Base-by-base conservation (phyloP, 1,140 invertebrate species). In the Hesperophylax magnus region DNA sequence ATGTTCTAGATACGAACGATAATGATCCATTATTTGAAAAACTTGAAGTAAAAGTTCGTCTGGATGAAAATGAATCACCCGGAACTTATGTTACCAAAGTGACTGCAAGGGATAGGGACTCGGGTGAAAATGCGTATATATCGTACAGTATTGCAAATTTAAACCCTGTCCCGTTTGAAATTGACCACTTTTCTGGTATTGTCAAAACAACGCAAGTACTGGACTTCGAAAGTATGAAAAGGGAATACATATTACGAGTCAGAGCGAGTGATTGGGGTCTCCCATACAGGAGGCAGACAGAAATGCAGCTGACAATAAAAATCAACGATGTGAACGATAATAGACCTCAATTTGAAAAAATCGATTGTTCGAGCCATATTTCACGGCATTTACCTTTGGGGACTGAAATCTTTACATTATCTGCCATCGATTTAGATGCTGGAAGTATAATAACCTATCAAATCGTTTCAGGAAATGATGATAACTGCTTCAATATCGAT, bases 71-170 rank as follows among this genome's bases (percentile, higher is more conserved):
- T 87, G 93, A 97, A 88, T 93, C 95, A 0, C 90, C 93, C 7
- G 96, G 96, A 1, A 93, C 94, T 1, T 92, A 92, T 15, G 95
- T 98, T 2, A 92, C 93, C 3, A 95, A 93, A 83, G 93, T 97
- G 0, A 91, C 91, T 39, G 97, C 96, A 0, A 92, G 91, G 75
- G 97, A 98, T 87, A 91, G 88, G 18, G 97, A 98, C 87, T 93
- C 93, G 11, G 96, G 95, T 2, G 96, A 97, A 85, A 98, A 98
- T 88, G 95, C 96, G n/a, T 96, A 96, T 87, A 94, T 98, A 85
- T 96, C 95, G 0, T 98, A 96, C 89, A 95, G 94, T 81, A 94
- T 97, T 85, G 94, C 95, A 52, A 97, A 97, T 88, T 89, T 96
- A 6, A 93, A 94, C 84, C 92, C 93, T 75, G 93, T 97, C 2